Evolutionary conservation across 2,888 invertebrate species (phyloP), one percentile per base, ranked within the genome.

Genomic region (Eupithecia abbreviata): DNA sequence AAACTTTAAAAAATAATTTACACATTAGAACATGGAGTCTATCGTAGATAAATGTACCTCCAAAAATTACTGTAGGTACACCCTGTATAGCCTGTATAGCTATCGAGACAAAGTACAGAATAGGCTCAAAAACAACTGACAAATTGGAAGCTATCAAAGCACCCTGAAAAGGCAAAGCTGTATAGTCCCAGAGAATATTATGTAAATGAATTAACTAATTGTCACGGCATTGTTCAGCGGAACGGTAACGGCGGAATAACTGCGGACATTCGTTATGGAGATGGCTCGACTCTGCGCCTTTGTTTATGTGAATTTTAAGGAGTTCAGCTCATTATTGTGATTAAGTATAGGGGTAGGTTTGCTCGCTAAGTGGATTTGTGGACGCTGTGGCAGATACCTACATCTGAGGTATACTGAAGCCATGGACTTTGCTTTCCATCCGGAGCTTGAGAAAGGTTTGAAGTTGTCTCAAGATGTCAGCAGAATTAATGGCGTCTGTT

Each of bases 171-270:
- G 67, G 62, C 55, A 45, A 66, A 68, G 68, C 70, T 76, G 77
- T 76, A 69, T 47, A 45, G n/a, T 42, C 45, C 18, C 47, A 18
- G 77, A 18, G 77, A 77, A 77, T 77, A 83, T 84, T 84, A 82
- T 81, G 80, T 80, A 79, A 83, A 84, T 84, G 79, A 82, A 82
- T 80, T 80, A 78, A 77, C 76, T 82, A 82, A 83, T 84, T 82
- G 80, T 79, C 77, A 68, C 80, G 77, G 82, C 68, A 80, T 81
- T 82, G 82, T 82, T 76, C 67, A 66, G 2, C n/a, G 43, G 45
- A 68, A 43, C 67, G 67, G 43, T 45, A n/a, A 68, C 67, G 42
- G 67, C 67, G 67, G 67, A 45, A 45, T 68, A 78, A 82, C 77
- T 80, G 78, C 72, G 73, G 74, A 76, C 76, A 75, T 82, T 80